Base-by-base conservation (phyloP, 2,797 vertebrate species). In the Valencia hispanica region DNA sequence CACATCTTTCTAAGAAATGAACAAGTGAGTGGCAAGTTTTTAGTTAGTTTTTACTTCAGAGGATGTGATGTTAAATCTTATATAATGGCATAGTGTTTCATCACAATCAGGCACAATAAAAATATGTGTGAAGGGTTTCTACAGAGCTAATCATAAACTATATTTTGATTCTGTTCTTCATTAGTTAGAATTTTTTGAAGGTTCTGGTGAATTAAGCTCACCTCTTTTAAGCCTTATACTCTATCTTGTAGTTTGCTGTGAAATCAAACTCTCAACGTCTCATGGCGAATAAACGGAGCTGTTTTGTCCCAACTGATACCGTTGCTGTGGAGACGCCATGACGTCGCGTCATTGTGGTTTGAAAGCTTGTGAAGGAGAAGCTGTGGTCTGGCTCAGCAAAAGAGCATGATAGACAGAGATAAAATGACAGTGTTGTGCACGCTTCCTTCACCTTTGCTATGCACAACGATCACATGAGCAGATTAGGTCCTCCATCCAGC, bases 271-370 rank as follows among this genome's bases (percentile, higher is more conserved):
- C 68, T 39, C 36, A 80, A 51, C 41, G 61, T 50, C 68, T 32
- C 65, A 48, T 43, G 10, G 72, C 9, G n/a, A n/a, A n/a, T 61
- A 43, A 50, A 74, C 72, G 0, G 63, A 17, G 53, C 48, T 66
- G 66, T 81, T 61, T 73, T 70, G 70, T 81, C 78, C 73, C 20
- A 4, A 18, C 27, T 36, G n/a, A 82, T 77, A 71, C 68, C 32
- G 88, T 90, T 48, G 39, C 89, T 41, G 2, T 92, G 81, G 90
- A 72, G 78, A 93, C 84, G 2, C 51, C 65, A 75, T 18, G 63
- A 74, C 84, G 79, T 89, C 68, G 81, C 81, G 85, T 91, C 90
- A 87, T 68, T 77, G 90, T 82, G 90, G 87, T 87, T 83, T 80
- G 75, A 36, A 84, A 70, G 77, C 66, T 30, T 82, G 73, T 73